Base-by-base conservation (phyloP, 2,797 vertebrate species). In the Molossus molossus region DNA sequence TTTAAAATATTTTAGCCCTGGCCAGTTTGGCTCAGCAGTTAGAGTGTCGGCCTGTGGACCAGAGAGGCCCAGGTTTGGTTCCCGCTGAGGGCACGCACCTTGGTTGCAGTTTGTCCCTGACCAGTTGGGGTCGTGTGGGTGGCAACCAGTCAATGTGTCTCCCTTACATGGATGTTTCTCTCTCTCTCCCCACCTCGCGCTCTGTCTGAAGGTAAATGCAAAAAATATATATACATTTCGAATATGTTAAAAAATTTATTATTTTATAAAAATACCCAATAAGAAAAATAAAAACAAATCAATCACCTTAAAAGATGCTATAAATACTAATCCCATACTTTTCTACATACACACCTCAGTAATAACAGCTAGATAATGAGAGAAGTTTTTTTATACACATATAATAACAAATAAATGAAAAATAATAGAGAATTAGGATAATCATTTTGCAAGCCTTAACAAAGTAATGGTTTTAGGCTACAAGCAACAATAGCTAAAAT, bases 381-480 rank as follows among this genome's bases (percentile, higher is more conserved):
- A 85, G 21, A 27, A 64, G 67, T 57, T 79, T 75, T 58, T 86
- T n/a, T 65, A 27, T 11, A 69, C 29, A 90, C 6, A 33, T 53
- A 83, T 45, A 86, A 13, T 15, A 96, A 45, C 6, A 95, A 82
- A 82, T 55, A 87, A 73, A 50, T 92, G 27, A 80, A 94, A 58
- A 91, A 76, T 21, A 86, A 77, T 25, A 27, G 48, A 48, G 12
- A 84, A 37, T 57, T 87, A 37, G 3, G 25, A 45, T 14, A 58
- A 53, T 17, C 23, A 90, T 25, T 85, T 92, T 94, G 11, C 2
- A 83, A 75, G 7, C 25, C 53, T 95, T 50, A 90, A 70, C n/a
- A 55, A 57, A 90, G 40, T 69, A 73, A 82, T 55, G 15, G 14
- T 75, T 88, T 58, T 65, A 87, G 77, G 12, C n/a, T 82, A 73